Evolutionary conservation across 2,888 invertebrate species (phyloP).

Genomic region (Eupithecia insigniata): DNA sequence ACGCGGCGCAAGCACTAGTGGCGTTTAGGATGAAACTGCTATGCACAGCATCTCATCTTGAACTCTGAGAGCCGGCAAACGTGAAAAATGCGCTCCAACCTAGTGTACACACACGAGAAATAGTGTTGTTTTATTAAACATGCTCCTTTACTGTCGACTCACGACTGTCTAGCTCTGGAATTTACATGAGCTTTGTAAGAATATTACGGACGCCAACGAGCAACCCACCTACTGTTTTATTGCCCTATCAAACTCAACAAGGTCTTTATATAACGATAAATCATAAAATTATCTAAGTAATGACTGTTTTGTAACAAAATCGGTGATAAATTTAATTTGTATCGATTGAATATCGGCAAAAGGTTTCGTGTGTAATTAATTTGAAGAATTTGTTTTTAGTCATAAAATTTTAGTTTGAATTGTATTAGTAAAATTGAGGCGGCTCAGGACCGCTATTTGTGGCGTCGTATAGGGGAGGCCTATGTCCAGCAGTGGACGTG

Average conservation of each 20-base stretch:
- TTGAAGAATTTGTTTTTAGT: background rate
- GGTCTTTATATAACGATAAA: constrained; percentile 56
- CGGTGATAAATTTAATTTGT: background rate
- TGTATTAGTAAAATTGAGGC: no score
- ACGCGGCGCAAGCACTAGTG: constrained; percentile 44
- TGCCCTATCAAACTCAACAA: constrained; percentile 59
- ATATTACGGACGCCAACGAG: constrained; percentile 35
- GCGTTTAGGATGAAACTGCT: constrained; percentile 48
- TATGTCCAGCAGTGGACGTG: no score
- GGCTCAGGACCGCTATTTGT: no score
- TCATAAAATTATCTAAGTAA: constrained; percentile 49
- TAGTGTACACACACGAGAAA: constrained; percentile 37
- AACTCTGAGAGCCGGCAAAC: constrained; percentile 41
- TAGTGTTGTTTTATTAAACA: constrained; percentile 51
- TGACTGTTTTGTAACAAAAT: background rate
- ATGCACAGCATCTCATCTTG: constrained; percentile 43
- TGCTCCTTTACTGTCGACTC: constrained; percentile 48
- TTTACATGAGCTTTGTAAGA: constrained; percentile 47
- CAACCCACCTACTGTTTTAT: constrained; percentile 54
- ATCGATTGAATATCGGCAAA: background rate
- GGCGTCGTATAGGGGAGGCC: no score
- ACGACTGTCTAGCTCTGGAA: constrained; percentile 44
- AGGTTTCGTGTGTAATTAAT: background rate
- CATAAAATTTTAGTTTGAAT: background rate
- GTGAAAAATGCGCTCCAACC: constrained; percentile 40